These are phyloP conservation scores for Drosophila pseudotalamancana DNA, from an alignment of 2,888 invertebrate genomes.

Conservation along the genomic window DNA sequence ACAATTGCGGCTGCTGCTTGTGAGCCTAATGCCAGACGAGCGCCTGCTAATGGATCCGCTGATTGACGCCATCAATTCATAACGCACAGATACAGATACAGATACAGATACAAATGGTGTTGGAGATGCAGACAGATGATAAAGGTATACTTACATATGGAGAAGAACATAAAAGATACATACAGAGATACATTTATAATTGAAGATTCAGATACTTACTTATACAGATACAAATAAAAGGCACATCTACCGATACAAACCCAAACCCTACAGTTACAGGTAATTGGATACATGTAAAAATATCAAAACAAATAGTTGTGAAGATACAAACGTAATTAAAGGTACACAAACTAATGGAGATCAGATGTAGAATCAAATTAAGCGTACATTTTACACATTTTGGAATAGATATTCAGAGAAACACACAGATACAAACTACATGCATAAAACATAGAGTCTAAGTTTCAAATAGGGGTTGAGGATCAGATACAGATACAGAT, in stretches of 20 bases:
- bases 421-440: not conserved
- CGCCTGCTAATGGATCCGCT: slow-evolving; percentile 52
- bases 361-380: not conserved
- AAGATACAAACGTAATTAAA: not conserved
- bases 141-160: no score
- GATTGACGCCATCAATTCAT: slow-evolving; percentile 62
- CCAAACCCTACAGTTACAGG: no score
- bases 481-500: not conserved
- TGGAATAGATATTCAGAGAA: not conserved
- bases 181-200: not conserved
- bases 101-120: not conserved
- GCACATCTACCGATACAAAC: not conserved
- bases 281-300: not conserved
- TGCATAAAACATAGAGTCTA: no score
- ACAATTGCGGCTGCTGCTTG: slow-evolving; percentile 17
- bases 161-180: no score
- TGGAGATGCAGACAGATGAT: no score
- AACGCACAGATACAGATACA: not conserved
- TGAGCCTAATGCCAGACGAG: slow-evolving; percentile 20
- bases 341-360: not conserved
- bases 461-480: not conserved
- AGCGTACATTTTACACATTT: no score
- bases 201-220: not conserved
- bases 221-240: not conserved
- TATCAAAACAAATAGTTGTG: not conserved